These are phyloP conservation scores for Arnoldichthys spilopterus DNA, from an alignment of 2,797 vertebrate species.

Conservation along the genomic window DNA sequence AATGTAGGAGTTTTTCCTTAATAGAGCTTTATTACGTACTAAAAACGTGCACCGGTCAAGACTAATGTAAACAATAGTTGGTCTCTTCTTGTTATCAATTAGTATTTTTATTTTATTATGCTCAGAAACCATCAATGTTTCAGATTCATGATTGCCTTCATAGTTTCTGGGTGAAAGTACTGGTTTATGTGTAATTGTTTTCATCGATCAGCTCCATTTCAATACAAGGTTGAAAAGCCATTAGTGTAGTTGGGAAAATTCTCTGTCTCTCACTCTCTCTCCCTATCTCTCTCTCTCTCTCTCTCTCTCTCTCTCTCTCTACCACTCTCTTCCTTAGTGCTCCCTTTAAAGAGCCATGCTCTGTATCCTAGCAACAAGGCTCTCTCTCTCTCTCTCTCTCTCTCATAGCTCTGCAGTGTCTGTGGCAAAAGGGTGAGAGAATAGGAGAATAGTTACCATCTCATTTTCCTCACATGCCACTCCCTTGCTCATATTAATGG, in stretches of 20 bases:
- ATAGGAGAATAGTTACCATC: constrained; percentile 63
- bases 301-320: not conserved
- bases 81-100: not conserved
- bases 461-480: constrained; percentile 62
- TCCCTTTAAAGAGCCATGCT: constrained; percentile 68
- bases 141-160: not conserved
- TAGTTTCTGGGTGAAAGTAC: constrained; percentile 15
- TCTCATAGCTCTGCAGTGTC: constrained; percentile 59
- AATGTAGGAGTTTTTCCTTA: constrained; percentile 52
- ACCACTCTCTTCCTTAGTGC: constrained; percentile 60
- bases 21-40: constrained; percentile 15
- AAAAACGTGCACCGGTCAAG: not conserved
- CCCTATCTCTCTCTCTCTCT: constrained; percentile 51
- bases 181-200: constrained; percentile 51
- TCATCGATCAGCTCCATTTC: constrained; percentile 68
- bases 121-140: not conserved
- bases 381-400: constrained; percentile 64
- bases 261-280: constrained; percentile 41
- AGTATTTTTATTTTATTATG: not conserved
- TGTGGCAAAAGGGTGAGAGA: constrained; percentile 60
- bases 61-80: not conserved
- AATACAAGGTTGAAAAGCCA: constrained; percentile 64
- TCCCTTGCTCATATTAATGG: constrained; percentile 45
- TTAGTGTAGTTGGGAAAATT: constrained; percentile 68
- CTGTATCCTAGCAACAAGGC: constrained; percentile 82